Base-by-base conservation (phyloP, 2,113 vertebrate genomes). In the Ailuropoda melanoleuca region DNA sequence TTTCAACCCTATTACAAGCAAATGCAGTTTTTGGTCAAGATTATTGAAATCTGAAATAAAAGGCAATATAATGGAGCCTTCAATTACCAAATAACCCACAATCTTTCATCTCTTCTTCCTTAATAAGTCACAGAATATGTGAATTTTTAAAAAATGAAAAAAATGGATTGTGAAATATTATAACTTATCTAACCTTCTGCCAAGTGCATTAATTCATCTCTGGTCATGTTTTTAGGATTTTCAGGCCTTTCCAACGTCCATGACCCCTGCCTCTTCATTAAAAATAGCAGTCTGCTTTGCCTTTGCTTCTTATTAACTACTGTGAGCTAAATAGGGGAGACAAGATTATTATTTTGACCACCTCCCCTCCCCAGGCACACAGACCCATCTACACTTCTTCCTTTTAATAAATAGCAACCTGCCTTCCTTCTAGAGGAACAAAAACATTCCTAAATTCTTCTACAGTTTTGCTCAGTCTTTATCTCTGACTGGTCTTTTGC, bases 111-210 rank as follows among this genome's bases (percentile, higher is more conserved):
- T 96, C 89, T 98, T 97, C 80, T 97, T 96, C 95, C 88, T 97
- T 97, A 98, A 95, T 97, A 98, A 96, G 97, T 97, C 7, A 93
- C 74, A 82, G 98, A 97, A 98, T 97, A 98, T 91, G 39, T 97
- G 96, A 66, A 18, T 78, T 97, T 94, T 96, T 46, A 95, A 95
- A 95, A 97, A 97, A 86, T 92, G 43, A 94, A 95, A 98, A 97
- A 98, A 97, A 97, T 92, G 85, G 97, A 97, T 97, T 97, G 90
- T 50, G 97, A 98, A 97, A 92, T 88, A 96, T 96, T 97, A 97
- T 98, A 97, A 97, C 80, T 96, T 48, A 74, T 85, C 48, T 97
- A 97, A 90, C 82, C 96, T 98, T 98, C 98, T 99, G 97, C 84
- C 97, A 85, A 75, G 50, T 34, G 83, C 56, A 97, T 95, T 97